Evolutionary conservation across 2,888 invertebrate genomes (phyloP), one percentile per base, ranked within the genome.

Genomic region (Thecocarcelia acutangulata): DNA sequence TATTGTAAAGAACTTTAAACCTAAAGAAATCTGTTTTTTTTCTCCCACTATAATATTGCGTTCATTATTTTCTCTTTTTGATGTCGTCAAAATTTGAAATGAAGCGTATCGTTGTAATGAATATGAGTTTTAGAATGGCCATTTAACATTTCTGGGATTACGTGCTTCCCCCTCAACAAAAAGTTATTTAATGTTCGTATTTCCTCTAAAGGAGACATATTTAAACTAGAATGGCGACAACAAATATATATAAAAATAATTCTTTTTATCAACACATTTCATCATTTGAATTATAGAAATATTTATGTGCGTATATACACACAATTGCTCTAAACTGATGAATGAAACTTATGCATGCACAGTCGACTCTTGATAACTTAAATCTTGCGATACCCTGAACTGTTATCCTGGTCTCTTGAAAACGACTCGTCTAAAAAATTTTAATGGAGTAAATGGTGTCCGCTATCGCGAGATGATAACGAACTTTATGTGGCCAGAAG

Each of bases 231-330:
- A 15, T 59, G 68, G 59, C 75, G 68, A 59, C 68, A 59, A 21
- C 15, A 33, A 24, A 24, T 5, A 24, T 3, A 13, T 15, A 50
- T 33, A 64, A 50, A 48, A 46, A 37, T 3, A 15, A 46, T 5
- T 42, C 42, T 44, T 17, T 48, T 33, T 75, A 68, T 59, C 68
- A 66, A 42, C 50, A 68, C 50, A 52, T 50, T 42, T 75, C 52
- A 75, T 75, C 66, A 66, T 66, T 75, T 75, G 48, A 75, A 59
- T 68, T 50, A 59, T 44, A 21, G 48, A 19, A 59, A 37, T 24
- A 24, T 24, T 24, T 24, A 24, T 28, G 12, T n/a, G 24, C 12
- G 0, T 48, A 48, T 12, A 12, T 33, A 56, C 52, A 21, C 5
- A 8, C 11, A n/a, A 19, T 12, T 52, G 40, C 19, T 50, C 52